Base-by-base conservation (phyloP, 2,888 invertebrate genomes). In the Eulithis prunata region DNA sequence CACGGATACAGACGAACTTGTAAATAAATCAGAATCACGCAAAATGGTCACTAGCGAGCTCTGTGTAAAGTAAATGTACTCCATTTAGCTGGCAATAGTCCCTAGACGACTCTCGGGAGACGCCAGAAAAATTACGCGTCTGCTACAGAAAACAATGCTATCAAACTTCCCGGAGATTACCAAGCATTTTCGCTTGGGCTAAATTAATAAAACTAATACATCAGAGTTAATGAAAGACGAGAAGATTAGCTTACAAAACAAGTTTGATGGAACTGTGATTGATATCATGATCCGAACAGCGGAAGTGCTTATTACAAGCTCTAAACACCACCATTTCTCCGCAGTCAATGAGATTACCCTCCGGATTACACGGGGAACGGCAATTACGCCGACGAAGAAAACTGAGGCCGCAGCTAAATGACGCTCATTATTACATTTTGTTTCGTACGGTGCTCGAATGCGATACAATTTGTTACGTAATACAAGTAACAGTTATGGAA, bases 401-500 rank as follows among this genome's bases (percentile, higher is more conserved):
- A 76, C 78, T 76, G 75, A 76, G 78, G 78, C 77, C 74, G 72
- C 74, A 76, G 76, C 77, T 78, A 83, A 85, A 84, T 80, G 75
- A 74, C 75, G 71, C 73, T 74, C 79, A 83, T 83, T 84, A 85
- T 75, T 78, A 81, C 77, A 62, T 66, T 69, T 69, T 74, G 76
- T 74, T 66, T 71, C 72, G 73, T 73, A 75, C 71, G 72, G 72
- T 77, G 75, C 78, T 75, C 72, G 59, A 78, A 77, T 73, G 75
- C 78, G 77, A 78, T 78, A 79, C 78, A 76, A 82, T 79, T 81
- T 77, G 83, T 85, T 84, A 82, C 81, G 76, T 80, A 83, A 85
- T 78, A 74, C 78, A 70, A 77, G 77, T 77, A 76, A 78, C 79
- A 79, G 83, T 86, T 87, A 87, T 88, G 86, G 86, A 80, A 88